Evolutionary conservation across 2,113 vertebrate genomes (phyloP), one percentile per base, ranked within the genome.

Genomic region (Callochromis pleurospilus): DNA sequence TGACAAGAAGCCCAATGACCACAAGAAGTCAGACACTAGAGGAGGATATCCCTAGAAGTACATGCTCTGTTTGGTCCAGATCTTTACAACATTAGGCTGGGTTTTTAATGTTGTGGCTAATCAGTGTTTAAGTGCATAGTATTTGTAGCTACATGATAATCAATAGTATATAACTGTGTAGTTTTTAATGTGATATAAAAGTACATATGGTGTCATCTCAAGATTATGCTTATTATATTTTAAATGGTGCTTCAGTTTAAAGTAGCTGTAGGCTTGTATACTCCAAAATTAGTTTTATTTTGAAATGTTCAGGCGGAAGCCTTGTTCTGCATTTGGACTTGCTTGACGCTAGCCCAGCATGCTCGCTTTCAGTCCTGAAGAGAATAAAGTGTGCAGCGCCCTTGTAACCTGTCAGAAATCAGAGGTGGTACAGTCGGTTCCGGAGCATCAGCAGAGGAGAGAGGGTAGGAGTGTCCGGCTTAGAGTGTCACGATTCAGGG

Each of bases 281-380:
- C 60, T 6, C 45, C 42, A 77, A 49, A 51, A 19, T 11, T 29
- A 3, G 7, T 17, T 85, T 91, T 93, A 93, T 83, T 89, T 86
- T 92, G 89, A 83, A 92, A 92, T 4, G 4, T 2, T 1, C 0
- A 1, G 15, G 51, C 88, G 90, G 94, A 95, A 81, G 54, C 10
- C 2, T 0, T 4, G 5, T 3, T 9, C 0, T 33, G 19, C 3
- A 9, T 10, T 21, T 2, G 5, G 4, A 0, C 4, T 5, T 2
- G 0, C 83, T 93, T 91, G 56, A 90, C 75, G n/a, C 9, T 33
- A 21, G 9, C 11, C 11, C 7, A 54, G 47, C 68, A 56, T 38
- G 80, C 47, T 55, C 7, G 40, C 29, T 49, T 65, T 89, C 4
- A 10, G 86, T 86, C 15, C 79, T 65, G 70, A 73, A 89, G 85